Percentiles rank a stretch among this genome's conserved stretches.
These are phyloP conservation scores for Chrysocyon brachyurus DNA, from an alignment of 2,797 vertebrate genomes.

Conservation along the genomic window DNA sequence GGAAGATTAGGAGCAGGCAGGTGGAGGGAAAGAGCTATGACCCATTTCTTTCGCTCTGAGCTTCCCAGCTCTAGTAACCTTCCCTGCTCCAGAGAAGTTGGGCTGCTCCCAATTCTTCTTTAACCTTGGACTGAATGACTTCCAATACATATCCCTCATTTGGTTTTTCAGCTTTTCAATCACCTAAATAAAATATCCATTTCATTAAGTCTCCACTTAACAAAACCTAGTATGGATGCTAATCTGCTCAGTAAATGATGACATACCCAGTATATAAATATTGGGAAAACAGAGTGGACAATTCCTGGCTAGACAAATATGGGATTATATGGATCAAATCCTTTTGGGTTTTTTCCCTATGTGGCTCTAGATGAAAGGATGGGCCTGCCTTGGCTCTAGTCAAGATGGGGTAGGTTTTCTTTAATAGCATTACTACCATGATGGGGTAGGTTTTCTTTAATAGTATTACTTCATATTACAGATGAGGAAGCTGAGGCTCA, in stretches of 20 bases:
- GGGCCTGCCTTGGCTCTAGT: background rate
- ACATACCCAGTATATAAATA: background rate
- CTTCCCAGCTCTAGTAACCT: background rate
- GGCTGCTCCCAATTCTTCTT: background rate
- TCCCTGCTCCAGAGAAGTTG: too few relatives aligned
- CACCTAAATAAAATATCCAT: background rate
- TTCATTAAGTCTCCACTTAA: background rate
- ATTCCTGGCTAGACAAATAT: background rate
- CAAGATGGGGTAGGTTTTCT: too few relatives aligned
- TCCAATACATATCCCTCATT: background rate
- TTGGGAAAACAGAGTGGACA: background rate
- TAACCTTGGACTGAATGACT: background rate
- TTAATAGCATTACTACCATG: too few relatives aligned
- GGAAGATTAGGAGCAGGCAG: too few relatives aligned
- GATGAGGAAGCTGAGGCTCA: background rate
- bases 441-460: background rate
- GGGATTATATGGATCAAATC: background rate
- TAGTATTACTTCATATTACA: background rate
- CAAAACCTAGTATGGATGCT: background rate
- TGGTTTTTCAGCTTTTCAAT: background rate
- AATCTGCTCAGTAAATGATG: background rate
- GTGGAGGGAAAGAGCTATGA: background rate
- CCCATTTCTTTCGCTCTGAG: background rate
- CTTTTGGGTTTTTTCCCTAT: background rate
- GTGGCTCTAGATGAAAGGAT: background rate